Base-by-base conservation (phyloP, 2,797 vertebrate species). In the Rhyacichthys aspro region DNA sequence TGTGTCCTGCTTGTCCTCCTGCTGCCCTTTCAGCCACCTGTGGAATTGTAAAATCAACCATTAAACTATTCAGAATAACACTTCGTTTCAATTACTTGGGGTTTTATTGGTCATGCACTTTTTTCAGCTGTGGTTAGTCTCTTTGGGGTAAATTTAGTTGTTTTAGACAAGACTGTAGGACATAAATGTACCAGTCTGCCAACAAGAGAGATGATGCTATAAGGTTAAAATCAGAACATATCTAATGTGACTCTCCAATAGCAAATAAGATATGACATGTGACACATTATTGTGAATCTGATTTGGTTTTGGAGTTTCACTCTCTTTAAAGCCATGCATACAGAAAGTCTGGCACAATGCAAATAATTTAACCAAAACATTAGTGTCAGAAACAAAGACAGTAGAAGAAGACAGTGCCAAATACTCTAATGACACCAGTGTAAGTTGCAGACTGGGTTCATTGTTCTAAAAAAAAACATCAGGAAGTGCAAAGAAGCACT, bases 1-100 rank as follows among this genome's bases (percentile, higher is more conserved):
- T 0, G 97, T 99, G 90, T 99, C 97, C 85, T 99, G 97, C 79
- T 96, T 98, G 91, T 99, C 97, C 83, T 98, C 97, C 79, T 98
- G 95, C 74, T 98, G 97, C 8, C 97, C 97, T 83, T 99, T 98
- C 71, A 98, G 91, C 97, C 97, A 99, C 84, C 97, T 99, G 87
- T 17, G 46, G 60, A 55, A 58, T 34, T 15, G 37, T 28, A n/a
- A 41, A 17, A 69, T 15, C 15, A n/a, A 6, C 0, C 23, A 15
- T 38, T 11, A 54, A 12, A 23, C 14, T 42, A 23, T n/a, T 8
- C 14, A 44, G 38, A 55, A 63, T 41, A 50, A 59, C 34, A 48
- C 14, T 53, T 60, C 59, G 23, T 15, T 14, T 49, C 34, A 56
- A 44, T 39, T n/a, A n/a, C n/a, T n/a, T n/a, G n/a, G 18, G 55